phyloP scores from a whole-genome alignment of 1,140 invertebrate genomes.

The Drosophila micromelanica region DNA sequence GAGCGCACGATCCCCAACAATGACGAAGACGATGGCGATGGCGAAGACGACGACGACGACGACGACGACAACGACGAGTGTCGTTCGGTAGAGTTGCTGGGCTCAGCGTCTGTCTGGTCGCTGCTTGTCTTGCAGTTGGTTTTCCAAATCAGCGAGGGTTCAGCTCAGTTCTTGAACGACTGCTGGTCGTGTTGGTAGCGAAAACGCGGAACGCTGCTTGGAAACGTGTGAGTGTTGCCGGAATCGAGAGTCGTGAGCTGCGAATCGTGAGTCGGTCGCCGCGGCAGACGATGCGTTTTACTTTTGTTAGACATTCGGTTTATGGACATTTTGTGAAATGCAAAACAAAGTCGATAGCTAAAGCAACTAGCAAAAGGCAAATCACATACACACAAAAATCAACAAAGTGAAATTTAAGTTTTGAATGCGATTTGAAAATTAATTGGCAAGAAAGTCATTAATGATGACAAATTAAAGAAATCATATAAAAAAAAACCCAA shows the following conservation, averaged over 20 bases:
- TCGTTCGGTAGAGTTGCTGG: slow-evolving; percentile 18
- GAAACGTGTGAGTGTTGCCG: slow-evolving; percentile 15
- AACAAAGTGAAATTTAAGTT: slow-evolving; percentile 56
- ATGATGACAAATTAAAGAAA: slow-evolving; percentile 47
- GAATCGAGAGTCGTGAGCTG: slow-evolving; percentile 15
- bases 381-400: slow-evolving; percentile 20
- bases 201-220: slow-evolving; percentile 40
- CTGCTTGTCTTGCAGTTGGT: slow-evolving; percentile 44
- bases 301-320: slow-evolving; percentile 41
- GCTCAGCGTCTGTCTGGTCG: slow-evolving; percentile 24
- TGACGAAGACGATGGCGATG: slow-evolving; percentile 30
- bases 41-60: slow-evolving; percentile 13
- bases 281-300: slow-evolving; percentile 35
- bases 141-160: slow-evolving; percentile 34
- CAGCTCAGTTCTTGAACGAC: slow-evolving; percentile 60
- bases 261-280: slow-evolving; percentile 28
- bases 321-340: slow-evolving; percentile 58
- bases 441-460: slow-evolving; percentile 53
- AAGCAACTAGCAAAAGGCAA: slow-evolving; percentile 11
- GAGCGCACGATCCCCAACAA: slow-evolving; percentile 51
- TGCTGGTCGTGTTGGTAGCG: slow-evolving; percentile 58
- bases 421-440: slow-evolving; percentile 50
- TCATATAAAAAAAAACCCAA: slow-evolving; percentile 28
- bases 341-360: slow-evolving; percentile 27
- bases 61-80: slow-evolving; percentile 9